These are phyloP conservation scores for Callyntrura sp. DNA, from an alignment of 2,888 invertebrate genomes.

Conservation along the genomic window DNA sequence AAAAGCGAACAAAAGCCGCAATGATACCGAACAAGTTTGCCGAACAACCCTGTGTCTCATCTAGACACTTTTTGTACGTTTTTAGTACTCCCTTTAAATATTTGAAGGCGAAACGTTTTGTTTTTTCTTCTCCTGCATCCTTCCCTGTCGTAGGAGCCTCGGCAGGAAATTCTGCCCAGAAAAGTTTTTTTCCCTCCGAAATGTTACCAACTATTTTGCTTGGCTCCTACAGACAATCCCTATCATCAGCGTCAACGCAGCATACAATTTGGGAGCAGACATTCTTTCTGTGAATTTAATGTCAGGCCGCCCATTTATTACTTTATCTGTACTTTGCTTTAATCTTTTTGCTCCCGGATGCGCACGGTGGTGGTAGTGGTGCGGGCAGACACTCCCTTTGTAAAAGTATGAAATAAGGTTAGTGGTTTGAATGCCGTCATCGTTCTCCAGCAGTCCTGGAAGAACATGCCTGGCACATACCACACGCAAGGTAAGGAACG, in stretches of 20 bases:
- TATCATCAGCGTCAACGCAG: not conserved
- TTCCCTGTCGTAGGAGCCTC: not conserved
- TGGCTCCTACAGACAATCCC: not conserved
- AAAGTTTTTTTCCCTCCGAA: constrained; percentile 7
- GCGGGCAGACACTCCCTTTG: not conserved
- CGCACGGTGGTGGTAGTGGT: too few species aligned
- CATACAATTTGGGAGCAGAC: not conserved
- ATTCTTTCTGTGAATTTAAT: not conserved
- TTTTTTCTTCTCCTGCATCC: too few species aligned
- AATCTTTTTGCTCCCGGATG: not conserved
- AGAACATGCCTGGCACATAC: not conserved
- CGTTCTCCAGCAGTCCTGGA: not conserved
- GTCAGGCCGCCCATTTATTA: constrained; percentile 11
- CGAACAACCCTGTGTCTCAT: not conserved
- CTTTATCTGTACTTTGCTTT: not conserved
- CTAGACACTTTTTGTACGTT: not conserved
- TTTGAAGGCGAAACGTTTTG: too few species aligned
- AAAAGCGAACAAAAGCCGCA: too few species aligned
- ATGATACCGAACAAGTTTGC: not conserved
- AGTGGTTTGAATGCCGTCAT: not conserved
- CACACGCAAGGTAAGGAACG: not conserved
- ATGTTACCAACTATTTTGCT: not conserved
- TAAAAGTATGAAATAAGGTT: not conserved
- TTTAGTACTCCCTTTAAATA: too few species aligned
- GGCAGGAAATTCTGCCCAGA: not conserved